Evolutionary conservation across 35 echinoderm and acorn worm genomes (phyloP).

Genomic region (Stichopus chloronotus): DNA sequence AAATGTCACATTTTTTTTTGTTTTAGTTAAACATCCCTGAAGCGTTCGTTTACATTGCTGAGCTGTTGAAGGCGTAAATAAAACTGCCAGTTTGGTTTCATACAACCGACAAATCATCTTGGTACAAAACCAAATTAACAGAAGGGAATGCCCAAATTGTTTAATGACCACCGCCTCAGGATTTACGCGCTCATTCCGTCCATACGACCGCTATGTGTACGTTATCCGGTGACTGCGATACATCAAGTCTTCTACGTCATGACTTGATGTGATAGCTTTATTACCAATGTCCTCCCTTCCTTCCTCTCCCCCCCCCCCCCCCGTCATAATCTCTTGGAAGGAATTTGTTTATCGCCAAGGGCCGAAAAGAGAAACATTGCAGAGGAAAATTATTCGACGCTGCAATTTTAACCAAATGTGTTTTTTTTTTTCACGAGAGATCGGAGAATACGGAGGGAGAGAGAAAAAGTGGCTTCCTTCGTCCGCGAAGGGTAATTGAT

Average conservation of each 20-base stretch:
- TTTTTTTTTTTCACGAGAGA: too few species aligned
- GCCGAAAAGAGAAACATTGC: neutral
- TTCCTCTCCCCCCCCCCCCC: neutral
- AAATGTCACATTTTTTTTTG: too few species aligned
- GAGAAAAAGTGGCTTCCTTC: too few species aligned
- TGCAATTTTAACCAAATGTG: too few species aligned
- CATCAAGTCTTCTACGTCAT: neutral
- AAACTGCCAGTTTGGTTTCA: neutral
- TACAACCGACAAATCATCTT: conserved; percentile 11
- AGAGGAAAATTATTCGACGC: neutral
- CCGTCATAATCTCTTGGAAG: neutral
- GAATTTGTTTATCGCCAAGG: neutral
- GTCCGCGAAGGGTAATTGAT: too few species aligned
- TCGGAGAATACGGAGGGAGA: too few species aligned
- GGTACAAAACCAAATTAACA: neutral
- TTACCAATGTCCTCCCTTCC: neutral
- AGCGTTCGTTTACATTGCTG: neutral
- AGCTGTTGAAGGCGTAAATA: neutral
- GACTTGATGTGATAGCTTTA: conserved; percentile 36
- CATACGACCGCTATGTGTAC: conserved; percentile 11
- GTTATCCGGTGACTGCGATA: neutral
- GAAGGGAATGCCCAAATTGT: conserved; percentile 1
- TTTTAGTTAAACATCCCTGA: neutral
- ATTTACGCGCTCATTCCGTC: conserved; percentile 1
- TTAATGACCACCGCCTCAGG: conserved; percentile 23